A percentile compares a stretch with the other conserved stretches of the same genome.
Conservation (phyloP, 2,888 invertebrate genomes). For the Netelia melanura region DNA sequence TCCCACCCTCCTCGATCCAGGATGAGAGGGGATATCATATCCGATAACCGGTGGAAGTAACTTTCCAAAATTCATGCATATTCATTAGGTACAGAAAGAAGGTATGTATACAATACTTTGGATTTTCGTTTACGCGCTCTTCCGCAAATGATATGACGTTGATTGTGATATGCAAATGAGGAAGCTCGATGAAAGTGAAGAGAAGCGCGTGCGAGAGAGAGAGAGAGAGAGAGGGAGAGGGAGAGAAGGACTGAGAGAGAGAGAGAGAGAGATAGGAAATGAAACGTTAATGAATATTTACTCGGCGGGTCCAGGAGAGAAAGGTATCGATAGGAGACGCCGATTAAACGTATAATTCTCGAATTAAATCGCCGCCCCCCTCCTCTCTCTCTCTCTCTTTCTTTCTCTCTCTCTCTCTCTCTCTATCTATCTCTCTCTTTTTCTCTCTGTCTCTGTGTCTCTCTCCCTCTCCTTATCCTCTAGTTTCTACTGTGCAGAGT, state of each 20-base stretch:
- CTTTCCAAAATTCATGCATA: no score
- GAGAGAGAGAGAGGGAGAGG: conserved; percentile 51
- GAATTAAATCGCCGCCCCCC: conserved; percentile 78
- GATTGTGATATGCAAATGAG: conserved; percentile 83
- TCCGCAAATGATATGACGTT: conserved; percentile 82
- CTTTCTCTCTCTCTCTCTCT: conserved; percentile 41
- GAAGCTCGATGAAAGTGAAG: conserved; percentile 21
- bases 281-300: conserved; percentile 83
- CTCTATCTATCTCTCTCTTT: conserved; percentile 2
- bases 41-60: no score
- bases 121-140: conserved; percentile 41
- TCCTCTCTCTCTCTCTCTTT: conserved; percentile 6
- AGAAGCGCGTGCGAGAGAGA: background rate
- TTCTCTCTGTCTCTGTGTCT: conserved; percentile 35
- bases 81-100: no score
- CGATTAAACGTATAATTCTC: conserved; percentile 84
- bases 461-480: conserved; percentile 39
- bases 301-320: conserved; percentile 73
- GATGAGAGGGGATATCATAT: no score
- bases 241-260: conserved; percentile 21
- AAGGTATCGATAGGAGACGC: conserved; percentile 75
- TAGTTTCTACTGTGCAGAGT: no score
- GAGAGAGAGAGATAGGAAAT: conserved; percentile 67
- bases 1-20: no score
- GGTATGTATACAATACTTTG: no score